Conservation (phyloP, 2,113 vertebrate species). For the Malurus elegans region DNA sequence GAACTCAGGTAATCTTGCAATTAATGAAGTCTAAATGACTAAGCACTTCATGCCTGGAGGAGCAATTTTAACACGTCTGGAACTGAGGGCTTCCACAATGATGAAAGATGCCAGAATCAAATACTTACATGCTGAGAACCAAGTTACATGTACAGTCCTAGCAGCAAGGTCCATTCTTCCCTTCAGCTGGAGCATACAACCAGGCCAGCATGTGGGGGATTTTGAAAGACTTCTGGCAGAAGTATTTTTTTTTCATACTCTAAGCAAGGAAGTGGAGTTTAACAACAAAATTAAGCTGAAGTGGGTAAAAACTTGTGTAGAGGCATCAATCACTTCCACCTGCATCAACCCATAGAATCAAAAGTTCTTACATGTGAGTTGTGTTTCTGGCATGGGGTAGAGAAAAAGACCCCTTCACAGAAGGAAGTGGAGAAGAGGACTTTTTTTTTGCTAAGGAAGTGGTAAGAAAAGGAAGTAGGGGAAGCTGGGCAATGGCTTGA, state of each 20-base stretch:
- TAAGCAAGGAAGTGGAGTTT: background rate
- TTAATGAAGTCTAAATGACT: background rate
- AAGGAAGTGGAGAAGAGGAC: background rate
- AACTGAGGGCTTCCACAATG: background rate
- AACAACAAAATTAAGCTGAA: background rate
- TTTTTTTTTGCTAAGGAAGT: background rate
- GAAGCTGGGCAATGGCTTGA: background rate
- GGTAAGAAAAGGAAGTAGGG: background rate
- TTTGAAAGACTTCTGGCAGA: background rate
- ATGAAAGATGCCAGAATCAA: background rate
- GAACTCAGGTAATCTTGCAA: background rate
- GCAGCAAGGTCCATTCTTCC: background rate
- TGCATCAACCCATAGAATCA: background rate
- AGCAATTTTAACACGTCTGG: background rate
- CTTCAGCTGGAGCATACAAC: background rate
- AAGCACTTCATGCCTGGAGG: background rate
- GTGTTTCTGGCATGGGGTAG: background rate
- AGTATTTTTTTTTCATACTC: background rate
- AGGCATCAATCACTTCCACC: background rate
- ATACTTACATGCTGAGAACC: rapidly evolving
- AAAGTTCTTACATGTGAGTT: background rate
- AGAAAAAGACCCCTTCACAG: background rate
- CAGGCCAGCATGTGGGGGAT: background rate
- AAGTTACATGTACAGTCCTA: background rate
- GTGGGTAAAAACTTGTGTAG: background rate